These are phyloP conservation scores for Urocynchramus pylzowi DNA, from an alignment of 2,113 vertebrate species.

Conservation along the genomic window DNA sequence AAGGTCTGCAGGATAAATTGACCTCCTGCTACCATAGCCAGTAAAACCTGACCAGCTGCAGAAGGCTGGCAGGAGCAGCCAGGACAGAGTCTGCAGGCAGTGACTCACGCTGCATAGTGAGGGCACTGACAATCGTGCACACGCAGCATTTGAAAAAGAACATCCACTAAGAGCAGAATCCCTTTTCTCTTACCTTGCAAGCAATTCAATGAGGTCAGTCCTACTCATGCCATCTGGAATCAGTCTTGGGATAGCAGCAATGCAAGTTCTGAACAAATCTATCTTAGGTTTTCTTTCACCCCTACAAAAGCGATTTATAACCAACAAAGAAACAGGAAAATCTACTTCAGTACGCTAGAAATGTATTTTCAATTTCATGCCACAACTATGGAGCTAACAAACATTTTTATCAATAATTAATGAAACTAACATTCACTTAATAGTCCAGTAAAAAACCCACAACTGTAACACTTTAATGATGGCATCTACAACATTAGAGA, in stretches of 20 bases:
- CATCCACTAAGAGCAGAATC: neutral
- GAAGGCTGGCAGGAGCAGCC: neutral
- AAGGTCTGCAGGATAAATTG: neutral
- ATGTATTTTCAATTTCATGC: neutral
- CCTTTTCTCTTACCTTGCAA: slow-evolving; percentile 85
- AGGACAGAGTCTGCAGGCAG: neutral
- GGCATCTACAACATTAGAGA: neutral
- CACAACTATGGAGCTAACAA: neutral
- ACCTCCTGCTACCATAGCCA: neutral
- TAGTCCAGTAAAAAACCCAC: neutral
- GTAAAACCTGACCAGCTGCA: neutral
- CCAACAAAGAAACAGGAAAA: neutral
- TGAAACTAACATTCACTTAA: neutral
- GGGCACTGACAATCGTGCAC: neutral
- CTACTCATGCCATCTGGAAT: slow-evolving; percentile 99
- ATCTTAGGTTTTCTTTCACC: slow-evolving; percentile 99
- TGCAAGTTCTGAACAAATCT: slow-evolving; percentile 96
- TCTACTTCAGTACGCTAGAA: neutral
- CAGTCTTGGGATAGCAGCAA: slow-evolving; percentile 95
- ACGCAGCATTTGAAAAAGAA: neutral
- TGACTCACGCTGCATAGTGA: neutral
- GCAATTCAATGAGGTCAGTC: slow-evolving; percentile 95
- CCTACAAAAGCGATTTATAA: slow-evolving; percentile 69
- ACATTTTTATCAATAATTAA: neutral
- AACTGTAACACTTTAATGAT: neutral